Evolutionary conservation across 2,113 vertebrate species (phyloP), one percentile per base, ranked within the genome.

Genomic region (Oncorhynchus nerka): DNA sequence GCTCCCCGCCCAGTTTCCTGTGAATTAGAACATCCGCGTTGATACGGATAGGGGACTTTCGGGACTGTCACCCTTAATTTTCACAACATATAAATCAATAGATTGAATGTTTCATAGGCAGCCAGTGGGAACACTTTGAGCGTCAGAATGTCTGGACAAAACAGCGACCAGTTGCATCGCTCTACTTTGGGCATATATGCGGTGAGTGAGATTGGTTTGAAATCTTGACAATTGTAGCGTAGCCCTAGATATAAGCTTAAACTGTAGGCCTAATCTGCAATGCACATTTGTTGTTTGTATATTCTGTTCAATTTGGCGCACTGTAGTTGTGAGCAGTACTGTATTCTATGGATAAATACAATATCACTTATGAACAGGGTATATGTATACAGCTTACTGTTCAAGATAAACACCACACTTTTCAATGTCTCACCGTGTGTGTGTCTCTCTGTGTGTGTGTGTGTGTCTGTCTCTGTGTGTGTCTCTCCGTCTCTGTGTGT

Each of bases 141-240:
- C 75, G 78, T 48, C 39, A 91, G 74, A 79, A 94, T 93, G 91
- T 89, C 90, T 26, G 83, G 74, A n/a, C 76, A 82, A 68, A 91
- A 85, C 71, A 79, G 71, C 22, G 96, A 97, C 73, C 93, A 95
- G 79, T 92, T 96, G 79, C 95, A 97, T 84, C 94, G 94, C 79
- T 95, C 95, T 73, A 99, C 97, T 2, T 87, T 99, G 85, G 94
- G 92, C 79, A 94, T 97, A 85, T 99, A 99, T 83, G 94, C 94
- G 90, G 97, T 99, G 82, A 96, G 96, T 79, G 71, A 11, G 9
- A 45, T 45, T 45, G 39, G 39, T 45, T 45, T 45, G 39, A 45
- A 45, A 9, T 45, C 39, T 45, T 11, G 39, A 9, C 39, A 3
- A 11, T 45, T 45, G 39, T 11, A 3, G 39, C 0, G 16, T 5